Base-by-base conservation (phyloP, 1,140 invertebrate species). In the Linepithema humile region DNA sequence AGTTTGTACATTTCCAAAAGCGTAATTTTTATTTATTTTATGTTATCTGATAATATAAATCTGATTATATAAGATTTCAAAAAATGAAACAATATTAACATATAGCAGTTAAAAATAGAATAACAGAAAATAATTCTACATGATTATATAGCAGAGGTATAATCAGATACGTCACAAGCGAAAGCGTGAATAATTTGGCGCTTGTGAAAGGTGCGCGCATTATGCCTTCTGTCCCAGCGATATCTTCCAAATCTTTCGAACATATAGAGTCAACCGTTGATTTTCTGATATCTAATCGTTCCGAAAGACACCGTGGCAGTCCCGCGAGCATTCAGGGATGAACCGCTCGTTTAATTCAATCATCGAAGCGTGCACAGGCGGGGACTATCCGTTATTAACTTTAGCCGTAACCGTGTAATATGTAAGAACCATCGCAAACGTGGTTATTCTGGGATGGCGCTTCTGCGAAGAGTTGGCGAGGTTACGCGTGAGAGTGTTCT, bases 311-410 rank as follows among this genome's bases (percentile, higher is more conserved):
- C 20, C 43, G 55, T 43, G 32, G 59, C 53, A 55, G 26, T 48
- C 17, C 38, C 55, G 35, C 55, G 43, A 29, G 32, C 35, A 48
- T 35, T 43, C 32, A 29, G 45, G 43, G 38, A 48, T 84, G 59
- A 64, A 15, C 12, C 17, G 74, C 64, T 85, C 70, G 83, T 88
- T 88, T 82, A 88, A 88, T 88, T 88, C 87, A 87, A 82, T 88
- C 87, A 83, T 72, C 75, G 77, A 72, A 84, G 86, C 85, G 85
- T 82, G 82, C 83, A 82, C 48, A 20, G 67, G 17, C 67, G 77
- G n/a, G n/a, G 72, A 60, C 86, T 78, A 83, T 85, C 55, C 72
- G 86, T 88, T 88, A 88, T 88, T 83, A 88, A 88, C 64, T 88
- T 88, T 83, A 84, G 73, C 70, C 77, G 83, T 88, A 88, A 88